Percentiles rank a stretch among this genome's conserved stretches.
These are phyloP conservation scores for Subacronicta megacephala DNA, from an alignment of 2,888 invertebrate genomes.

Conservation along the genomic window DNA sequence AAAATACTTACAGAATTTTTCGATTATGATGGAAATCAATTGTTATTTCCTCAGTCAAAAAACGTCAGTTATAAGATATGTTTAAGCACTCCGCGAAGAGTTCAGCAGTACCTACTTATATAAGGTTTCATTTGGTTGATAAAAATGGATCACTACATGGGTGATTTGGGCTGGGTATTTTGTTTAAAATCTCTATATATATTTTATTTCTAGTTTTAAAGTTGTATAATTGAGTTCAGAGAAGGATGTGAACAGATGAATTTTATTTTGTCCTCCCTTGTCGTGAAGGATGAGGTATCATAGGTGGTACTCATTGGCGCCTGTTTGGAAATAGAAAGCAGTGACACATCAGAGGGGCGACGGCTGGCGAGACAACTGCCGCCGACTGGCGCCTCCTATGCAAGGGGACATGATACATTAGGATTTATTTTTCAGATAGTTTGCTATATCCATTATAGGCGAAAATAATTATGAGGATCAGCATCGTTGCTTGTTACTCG, in stretches of 20 bases:
- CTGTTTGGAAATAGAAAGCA: constrained; percentile 81
- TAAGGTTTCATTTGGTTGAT: too few species aligned
- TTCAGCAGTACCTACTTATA: too few species aligned
- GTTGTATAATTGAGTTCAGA: constrained; percentile 13
- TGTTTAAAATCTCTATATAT: too few species aligned
- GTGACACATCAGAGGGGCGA: constrained; percentile 76
- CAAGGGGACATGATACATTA: constrained; percentile 55
- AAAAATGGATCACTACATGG: too few species aligned
- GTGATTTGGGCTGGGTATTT: too few species aligned
- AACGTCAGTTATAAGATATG: too few species aligned
- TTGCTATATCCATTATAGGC: constrained; percentile 16
- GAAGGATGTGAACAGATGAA: constrained; percentile 19
- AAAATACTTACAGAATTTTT: too few species aligned
- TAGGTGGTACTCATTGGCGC: constrained; percentile 73
- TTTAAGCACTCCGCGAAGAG: too few species aligned
- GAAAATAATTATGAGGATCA: constrained; percentile 12
- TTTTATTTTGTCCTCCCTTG: constrained; percentile 31
- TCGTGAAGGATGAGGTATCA: constrained; percentile 60
- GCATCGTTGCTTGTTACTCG: too few species aligned
- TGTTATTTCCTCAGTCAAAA: too few species aligned
- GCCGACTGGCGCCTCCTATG: constrained; percentile 60
- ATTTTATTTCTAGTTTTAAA: too few species aligned
- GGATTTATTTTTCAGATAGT: constrained; percentile 50
- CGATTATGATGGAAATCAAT: too few species aligned
- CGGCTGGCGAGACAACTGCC: constrained; percentile 64